Evolutionary conservation across 2,113 vertebrate genomes (phyloP).

Genomic region (Picathartes gymnocephalus): DNA sequence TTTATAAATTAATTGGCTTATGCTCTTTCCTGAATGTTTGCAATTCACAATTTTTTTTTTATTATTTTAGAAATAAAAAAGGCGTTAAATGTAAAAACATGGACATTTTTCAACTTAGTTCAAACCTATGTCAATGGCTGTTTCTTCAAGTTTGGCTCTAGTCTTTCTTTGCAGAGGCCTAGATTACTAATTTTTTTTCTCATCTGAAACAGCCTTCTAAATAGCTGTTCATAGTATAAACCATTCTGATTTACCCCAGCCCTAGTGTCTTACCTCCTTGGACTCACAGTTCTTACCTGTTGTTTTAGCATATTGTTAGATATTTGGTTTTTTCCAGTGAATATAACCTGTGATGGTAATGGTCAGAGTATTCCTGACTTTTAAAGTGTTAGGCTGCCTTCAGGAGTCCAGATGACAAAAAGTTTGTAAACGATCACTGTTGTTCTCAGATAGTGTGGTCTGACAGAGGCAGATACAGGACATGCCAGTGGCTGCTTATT

Average conservation of each 20-base stretch:
- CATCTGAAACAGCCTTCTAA: background rate
- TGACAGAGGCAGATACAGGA: background rate
- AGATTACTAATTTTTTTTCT: background rate
- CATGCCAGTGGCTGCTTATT: background rate
- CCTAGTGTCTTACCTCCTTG: background rate
- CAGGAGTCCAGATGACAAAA: background rate
- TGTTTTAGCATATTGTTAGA: background rate
- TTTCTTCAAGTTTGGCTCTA: background rate
- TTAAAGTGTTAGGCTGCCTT: background rate
- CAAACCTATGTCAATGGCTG: background rate
- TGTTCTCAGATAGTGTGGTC: background rate
- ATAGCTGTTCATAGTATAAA: background rate
- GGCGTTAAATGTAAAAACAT: background rate
- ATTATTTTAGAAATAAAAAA: background rate
- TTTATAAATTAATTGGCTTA: background rate
- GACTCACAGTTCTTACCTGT: background rate
- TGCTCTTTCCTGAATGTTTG: background rate
- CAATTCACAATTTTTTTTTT: background rate
- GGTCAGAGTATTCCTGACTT: background rate
- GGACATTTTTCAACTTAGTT: background rate
- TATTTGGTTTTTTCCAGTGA: background rate
- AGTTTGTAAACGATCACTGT: background rate
- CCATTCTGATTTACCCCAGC: background rate
- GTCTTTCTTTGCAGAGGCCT: background rate
- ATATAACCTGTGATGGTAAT: fast-evolving